Evolutionary conservation across 2,113 vertebrate genomes (phyloP).

Genomic region (Phainopepla nitens): DNA sequence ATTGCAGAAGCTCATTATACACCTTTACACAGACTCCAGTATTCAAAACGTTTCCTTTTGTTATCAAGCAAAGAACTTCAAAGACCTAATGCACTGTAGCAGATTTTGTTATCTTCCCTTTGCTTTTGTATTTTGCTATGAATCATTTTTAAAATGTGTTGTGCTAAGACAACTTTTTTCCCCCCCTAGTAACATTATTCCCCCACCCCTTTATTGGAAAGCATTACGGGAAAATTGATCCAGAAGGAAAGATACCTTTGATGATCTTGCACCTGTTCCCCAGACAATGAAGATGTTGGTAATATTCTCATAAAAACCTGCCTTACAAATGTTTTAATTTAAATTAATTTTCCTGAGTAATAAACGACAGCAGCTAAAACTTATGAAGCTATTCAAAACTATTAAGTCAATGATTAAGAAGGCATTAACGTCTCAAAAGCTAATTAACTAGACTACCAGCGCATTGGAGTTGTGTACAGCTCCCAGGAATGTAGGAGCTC

Average conservation of each 20-base stretch:
- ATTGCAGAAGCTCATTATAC: background rate
- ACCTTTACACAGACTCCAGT: background rate
- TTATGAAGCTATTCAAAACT: conserved; percentile 67
- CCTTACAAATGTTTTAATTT: conserved; percentile 75
- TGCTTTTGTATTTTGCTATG: conserved; percentile 50
- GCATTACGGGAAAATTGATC: conserved; percentile 65
- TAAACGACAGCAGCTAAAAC: conserved; percentile 73
- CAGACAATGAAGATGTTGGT: conserved; percentile 67
- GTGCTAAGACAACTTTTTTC: conserved; percentile 13
- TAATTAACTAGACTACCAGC: conserved; percentile 69
- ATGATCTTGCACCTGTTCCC: conserved; percentile 66
- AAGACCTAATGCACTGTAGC: conserved; percentile 29
- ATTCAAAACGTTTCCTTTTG: background rate
- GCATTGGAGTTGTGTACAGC: conserved; percentile 64
- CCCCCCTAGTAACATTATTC: conserved; percentile 21
- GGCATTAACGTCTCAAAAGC: conserved; percentile 63
- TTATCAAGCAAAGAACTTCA: background rate
- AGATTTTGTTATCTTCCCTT: conserved; percentile 43
- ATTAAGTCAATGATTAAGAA: conserved; percentile 73
- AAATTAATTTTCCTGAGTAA: conserved; percentile 78
- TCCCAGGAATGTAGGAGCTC: conserved; percentile 56
- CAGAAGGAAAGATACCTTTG: conserved; percentile 62
- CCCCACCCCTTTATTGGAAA: conserved; percentile 40
- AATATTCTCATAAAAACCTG: conserved; percentile 71
- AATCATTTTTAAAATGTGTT: conserved; percentile 63